A percentile compares a stretch with the other conserved stretches of the same genome.
phyloP scores from a whole-genome alignment of 2,888 invertebrate species.

The Synergus gifuensis region DNA sequence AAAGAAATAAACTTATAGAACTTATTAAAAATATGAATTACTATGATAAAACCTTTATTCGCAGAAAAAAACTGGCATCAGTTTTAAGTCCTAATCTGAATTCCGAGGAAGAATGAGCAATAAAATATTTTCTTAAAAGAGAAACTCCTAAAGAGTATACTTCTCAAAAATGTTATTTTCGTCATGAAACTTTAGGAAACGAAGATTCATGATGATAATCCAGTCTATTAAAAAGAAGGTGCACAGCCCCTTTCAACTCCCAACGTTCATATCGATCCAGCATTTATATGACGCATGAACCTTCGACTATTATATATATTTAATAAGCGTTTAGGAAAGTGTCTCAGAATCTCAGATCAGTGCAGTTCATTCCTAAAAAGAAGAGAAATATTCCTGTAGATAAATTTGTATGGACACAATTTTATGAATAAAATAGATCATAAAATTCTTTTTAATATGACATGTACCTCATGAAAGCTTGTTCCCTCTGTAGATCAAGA shows the following conservation, averaged over 20 bases:
- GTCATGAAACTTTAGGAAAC: constrained; percentile 4
- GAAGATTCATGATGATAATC: background rate
- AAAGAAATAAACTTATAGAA: background rate
- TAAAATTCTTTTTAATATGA: constrained; percentile 52
- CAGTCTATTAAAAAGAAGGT: constrained; percentile 4
- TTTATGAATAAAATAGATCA: background rate
- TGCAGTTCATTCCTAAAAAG: constrained; percentile 19
- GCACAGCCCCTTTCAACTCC: constrained; percentile 37
- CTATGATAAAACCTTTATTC: background rate
- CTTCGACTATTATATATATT: constrained; percentile 6
- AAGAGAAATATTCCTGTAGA: background rate
- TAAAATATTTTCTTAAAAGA: background rate
- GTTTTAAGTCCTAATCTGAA: constrained; percentile 1
- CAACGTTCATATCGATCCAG: constrained; percentile 61
- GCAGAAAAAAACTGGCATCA: background rate
- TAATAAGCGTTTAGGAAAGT: constrained; percentile 27
- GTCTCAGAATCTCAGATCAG: constrained; percentile 11
- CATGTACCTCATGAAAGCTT: constrained; percentile 63
- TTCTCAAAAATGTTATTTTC: background rate
- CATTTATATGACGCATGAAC: constrained; percentile 53
- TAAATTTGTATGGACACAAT: too few relatives aligned
- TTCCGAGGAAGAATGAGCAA: background rate
- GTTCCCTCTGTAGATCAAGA: constrained; percentile 68
- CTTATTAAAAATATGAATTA: background rate
- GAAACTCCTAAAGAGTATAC: background rate